A percentile compares a stretch with the other conserved stretches of the same genome.
These are phyloP conservation scores for Leptinotarsa rubiginosa DNA, from an alignment of 2,888 invertebrate genomes.

Conservation along the genomic window DNA sequence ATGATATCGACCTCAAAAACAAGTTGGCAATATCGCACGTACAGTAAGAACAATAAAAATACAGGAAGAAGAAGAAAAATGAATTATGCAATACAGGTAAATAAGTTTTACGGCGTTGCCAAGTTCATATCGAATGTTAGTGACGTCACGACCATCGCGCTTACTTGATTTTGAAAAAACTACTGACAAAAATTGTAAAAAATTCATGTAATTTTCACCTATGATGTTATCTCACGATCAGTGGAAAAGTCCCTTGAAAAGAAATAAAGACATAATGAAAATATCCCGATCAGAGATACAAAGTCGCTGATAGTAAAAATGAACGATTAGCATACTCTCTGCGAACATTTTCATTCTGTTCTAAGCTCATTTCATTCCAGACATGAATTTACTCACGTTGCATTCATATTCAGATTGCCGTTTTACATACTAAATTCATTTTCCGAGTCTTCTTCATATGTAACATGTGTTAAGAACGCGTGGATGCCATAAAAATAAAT, in stretches of 20 bases:
- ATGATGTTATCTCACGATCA: not conserved
- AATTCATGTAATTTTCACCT: too few species aligned
- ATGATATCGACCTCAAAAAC: too few species aligned
- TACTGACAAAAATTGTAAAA: too few species aligned
- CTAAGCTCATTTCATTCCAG: conserved; percentile 19
- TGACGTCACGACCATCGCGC: too few species aligned
- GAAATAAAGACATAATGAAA: not conserved
- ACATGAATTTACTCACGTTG: conserved; percentile 28
- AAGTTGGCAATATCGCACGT: too few species aligned
- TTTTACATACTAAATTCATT: conserved; percentile 44
- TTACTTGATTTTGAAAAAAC: too few species aligned
- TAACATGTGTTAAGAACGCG: conserved; percentile 44
- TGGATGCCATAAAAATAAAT: conserved; percentile 45
- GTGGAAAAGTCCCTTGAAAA: not conserved
- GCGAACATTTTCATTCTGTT: conserved; percentile 28
- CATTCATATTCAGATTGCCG: conserved; percentile 39
- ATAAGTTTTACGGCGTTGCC: too few species aligned
- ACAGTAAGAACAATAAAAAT: too few species aligned
- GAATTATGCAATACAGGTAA: too few species aligned
- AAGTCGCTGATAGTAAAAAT: not conserved
- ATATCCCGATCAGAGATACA: not conserved
- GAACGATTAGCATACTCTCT: not conserved
- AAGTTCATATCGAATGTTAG: too few species aligned
- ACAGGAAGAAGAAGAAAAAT: too few species aligned
- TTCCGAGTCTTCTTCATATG: conserved; percentile 39